Evolutionary conservation across 2,113 vertebrate species (phyloP), one percentile per base, ranked within the genome.

Genomic region (Sylvia atricapilla): DNA sequence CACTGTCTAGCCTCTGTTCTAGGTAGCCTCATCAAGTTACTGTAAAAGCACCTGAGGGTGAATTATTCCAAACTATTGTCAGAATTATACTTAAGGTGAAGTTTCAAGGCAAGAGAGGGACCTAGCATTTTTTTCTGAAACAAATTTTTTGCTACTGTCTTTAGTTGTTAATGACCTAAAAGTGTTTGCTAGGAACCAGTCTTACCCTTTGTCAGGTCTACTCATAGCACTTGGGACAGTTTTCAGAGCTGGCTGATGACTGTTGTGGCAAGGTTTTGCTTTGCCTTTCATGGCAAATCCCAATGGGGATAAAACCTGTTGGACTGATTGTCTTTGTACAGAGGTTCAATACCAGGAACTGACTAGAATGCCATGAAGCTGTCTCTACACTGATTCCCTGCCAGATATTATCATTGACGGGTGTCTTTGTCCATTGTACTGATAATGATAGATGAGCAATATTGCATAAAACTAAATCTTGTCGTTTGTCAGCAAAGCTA

Each of bases 81-180:
- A 87, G 63, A 83, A 93, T 90, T 90, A 90, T 76, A 62, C 58
- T 83, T 88, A 77, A 81, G 49, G 49, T 55, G 88, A 94, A 88
- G 14, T 37, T 79, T 84, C 62, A 37, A 50, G 77, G 46, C 62
- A 84, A 74, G 46, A 77, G 58, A 80, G 35, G 14, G 64, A 94
- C 53, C 10, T 56, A 80, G 39, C 16, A 80, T 83, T 95, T 84
- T 85, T 35, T 77, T 88, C 79, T 64, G 59, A 70, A 87, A 77
- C 10, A 3, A 8, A 73, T 90, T 86, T 90, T 77, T 23, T 76
- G 23, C 25, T 72, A 15, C 20, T 92, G 41, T 28, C n/a, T 87
- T 90, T 58, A 81, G 30, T 46, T 87, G 53, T 64, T 93, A 76
- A 66, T 84, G 43, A 86, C 25, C 24, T 77, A 56, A 88, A 79